These are phyloP conservation scores for Gerris lacustris DNA, from an alignment of 2,888 invertebrate genomes.

Conservation along the genomic window DNA sequence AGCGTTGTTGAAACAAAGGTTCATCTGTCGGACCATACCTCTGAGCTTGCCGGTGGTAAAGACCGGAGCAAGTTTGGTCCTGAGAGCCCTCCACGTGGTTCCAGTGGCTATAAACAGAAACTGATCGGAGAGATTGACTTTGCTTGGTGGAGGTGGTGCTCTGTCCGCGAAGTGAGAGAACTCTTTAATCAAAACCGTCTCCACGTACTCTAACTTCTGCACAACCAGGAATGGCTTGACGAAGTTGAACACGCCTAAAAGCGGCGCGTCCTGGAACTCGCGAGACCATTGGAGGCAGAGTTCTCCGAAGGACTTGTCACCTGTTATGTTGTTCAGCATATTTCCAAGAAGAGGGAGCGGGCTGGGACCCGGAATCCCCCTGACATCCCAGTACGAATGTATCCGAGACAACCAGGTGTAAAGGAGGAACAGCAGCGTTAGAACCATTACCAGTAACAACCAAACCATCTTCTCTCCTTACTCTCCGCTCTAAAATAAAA, in stretches of 20 bases:
- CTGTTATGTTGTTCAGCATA: background rate
- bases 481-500: background rate
- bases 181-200: background rate
- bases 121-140: background rate
- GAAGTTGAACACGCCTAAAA: background rate
- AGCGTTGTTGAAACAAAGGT: background rate
- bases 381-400: background rate
- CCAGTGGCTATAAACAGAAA: background rate
- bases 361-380: background rate
- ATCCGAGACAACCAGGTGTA: background rate
- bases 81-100: background rate
- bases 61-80: background rate
- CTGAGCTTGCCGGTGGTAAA: background rate
- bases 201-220: background rate
- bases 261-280: background rate
- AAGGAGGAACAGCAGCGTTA: background rate
- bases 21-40: background rate
- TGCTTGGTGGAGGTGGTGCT: background rate
- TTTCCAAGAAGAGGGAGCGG: background rate
- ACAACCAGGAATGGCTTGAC: background rate
- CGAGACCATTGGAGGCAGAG: background rate
- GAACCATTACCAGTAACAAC: background rate
- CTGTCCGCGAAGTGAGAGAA: background rate
- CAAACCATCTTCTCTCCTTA: background rate
- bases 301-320: background rate